Evolutionary conservation across 1,140 invertebrate species (phyloP).

Genomic region (Vanessa atalanta): DNA sequence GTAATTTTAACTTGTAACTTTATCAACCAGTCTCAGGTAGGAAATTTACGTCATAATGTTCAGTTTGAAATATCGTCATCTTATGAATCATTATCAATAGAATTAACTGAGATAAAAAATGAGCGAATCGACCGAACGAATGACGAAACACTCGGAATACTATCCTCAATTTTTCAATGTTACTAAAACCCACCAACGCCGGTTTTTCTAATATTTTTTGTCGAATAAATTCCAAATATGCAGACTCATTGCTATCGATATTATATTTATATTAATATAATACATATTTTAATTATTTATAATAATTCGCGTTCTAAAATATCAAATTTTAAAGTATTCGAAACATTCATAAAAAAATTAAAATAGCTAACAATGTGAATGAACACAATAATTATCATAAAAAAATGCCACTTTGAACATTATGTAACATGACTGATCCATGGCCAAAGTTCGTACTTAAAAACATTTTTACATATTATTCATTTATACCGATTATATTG

Average conservation of each 20-base stretch:
- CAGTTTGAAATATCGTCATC: conserved; percentile 28
- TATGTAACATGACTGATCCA: conserved; percentile 53
- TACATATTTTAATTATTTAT: not conserved
- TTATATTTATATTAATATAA: not conserved
- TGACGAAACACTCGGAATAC: not conserved
- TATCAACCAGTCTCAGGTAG: conserved; percentile 2
- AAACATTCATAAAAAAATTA: not conserved
- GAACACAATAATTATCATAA: not conserved
- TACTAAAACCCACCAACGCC: not conserved
- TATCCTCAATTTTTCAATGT: conserved; percentile 4
- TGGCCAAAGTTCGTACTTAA: conserved; percentile 23
- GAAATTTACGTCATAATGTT: not conserved
- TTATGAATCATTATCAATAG: conserved; percentile 35
- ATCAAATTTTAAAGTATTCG: too few relatives aligned
- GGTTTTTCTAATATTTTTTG: conserved; percentile 1
- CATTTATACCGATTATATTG: not conserved
- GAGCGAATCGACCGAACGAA: not conserved
- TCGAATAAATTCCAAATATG: not conserved
- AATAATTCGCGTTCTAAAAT: too few relatives aligned
- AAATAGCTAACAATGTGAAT: not conserved
- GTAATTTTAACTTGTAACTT: too few relatives aligned
- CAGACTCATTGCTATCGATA: not conserved
- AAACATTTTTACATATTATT: not conserved
- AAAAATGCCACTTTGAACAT: conserved; percentile 36
- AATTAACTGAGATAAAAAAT: conserved; percentile 1